Conservation (phyloP, 2,113 vertebrate genomes). For the Ceratotherium simum region DNA sequence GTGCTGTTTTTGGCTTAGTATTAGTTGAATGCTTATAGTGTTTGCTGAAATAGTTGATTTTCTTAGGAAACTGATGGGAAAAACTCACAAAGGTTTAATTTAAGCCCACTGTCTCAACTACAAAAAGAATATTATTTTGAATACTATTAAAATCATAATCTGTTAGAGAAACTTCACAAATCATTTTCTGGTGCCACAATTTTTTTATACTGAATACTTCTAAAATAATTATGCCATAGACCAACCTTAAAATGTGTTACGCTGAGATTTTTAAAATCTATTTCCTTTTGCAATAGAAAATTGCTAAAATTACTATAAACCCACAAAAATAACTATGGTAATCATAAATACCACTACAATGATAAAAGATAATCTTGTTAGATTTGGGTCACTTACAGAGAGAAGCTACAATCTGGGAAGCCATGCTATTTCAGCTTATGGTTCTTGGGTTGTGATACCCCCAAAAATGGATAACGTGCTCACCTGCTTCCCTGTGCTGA, state of each 20-base stretch:
- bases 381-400: background rate
- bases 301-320: background rate
- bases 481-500: background rate
- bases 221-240: background rate
- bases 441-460: background rate
- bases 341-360: background rate
- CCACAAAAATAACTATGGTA: background rate
- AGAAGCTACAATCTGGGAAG: background rate
- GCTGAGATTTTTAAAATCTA: background rate
- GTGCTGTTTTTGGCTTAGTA: background rate
- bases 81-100: conserved; percentile 5
- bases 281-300: background rate
- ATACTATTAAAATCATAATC: background rate
- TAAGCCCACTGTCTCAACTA: background rate
- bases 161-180: background rate
- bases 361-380: background rate
- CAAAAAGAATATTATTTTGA: background rate
- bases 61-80: background rate
- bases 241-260: background rate
- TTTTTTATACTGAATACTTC: background rate
- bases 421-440: background rate
- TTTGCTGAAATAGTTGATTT: background rate
- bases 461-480: background rate
- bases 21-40: background rate
- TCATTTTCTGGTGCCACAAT: background rate